Base-by-base conservation (phyloP, 2,113 vertebrate species). In the Brachyhypopomus occidentalis region DNA sequence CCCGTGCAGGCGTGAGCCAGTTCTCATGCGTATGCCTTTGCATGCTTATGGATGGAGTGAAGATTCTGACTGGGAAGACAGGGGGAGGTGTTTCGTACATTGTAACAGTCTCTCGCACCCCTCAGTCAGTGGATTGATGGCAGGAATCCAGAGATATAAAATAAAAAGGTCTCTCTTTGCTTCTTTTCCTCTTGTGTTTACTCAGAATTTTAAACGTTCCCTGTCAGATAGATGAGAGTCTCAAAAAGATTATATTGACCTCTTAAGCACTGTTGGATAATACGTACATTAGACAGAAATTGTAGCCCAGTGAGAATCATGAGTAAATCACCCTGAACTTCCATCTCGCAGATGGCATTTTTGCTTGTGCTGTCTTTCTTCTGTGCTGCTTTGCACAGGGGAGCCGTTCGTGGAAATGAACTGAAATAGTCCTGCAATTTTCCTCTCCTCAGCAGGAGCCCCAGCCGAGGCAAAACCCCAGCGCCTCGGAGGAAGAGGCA, bases 1-100 rank as follows among this genome's bases (percentile, higher is more conserved):
- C 66, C 66, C 8, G 41, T 2, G 59, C 22, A 60, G 63, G 41
- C 34, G 45, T 59, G 64, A 82, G 69, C 75, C 36, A 75, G 79
- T 23, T n/a, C 55, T 38, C n/a, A 34, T 66, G 79, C 34, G 20
- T 59, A 3, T 27, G 38, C 38, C 36, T 19, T 19, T 36, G 66
- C 34, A n/a, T n/a, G 63, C 27, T 19, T 34, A 34, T 66, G 63
- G 63, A 70, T n/a, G 34, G 34, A 70, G 34, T 19, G 34, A 4
- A 34, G n/a, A 36, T 38, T 38, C 5, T 38, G 41, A 22, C 66
- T 69, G 34, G 14, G 36, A 70, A 9, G 20, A n/a, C 66, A 41
- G 66, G 20, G 66, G 20, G 5, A 38, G 34, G n/a, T n/a, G n/a
- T 70, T 20, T 41, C 7, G 8, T 38, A 64, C 27, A 67, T 27